Conservation (phyloP, 64 coral and sea anemone genomes). For the Pachyseris speciosa region DNA sequence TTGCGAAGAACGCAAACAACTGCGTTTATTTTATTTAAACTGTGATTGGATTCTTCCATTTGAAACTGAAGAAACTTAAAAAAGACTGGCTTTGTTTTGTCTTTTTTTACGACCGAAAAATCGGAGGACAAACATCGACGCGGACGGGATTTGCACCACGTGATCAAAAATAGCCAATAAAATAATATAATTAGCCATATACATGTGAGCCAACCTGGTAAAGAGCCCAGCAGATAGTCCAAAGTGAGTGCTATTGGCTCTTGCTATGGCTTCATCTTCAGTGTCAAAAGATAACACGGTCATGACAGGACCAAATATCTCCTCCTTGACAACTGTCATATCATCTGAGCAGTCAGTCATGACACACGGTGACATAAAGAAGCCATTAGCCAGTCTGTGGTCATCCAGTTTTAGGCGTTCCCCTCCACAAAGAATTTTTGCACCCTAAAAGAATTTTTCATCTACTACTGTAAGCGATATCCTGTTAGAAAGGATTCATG, state of each 20-base stretch:
- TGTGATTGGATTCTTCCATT: too few species aligned
- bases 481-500: too few species aligned
- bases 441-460: constrained; percentile 57
- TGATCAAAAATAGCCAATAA: too few species aligned
- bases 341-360: constrained; percentile 91
- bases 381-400: constrained; percentile 59
- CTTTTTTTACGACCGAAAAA: too few species aligned
- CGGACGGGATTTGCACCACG: too few species aligned
- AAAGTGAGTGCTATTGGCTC: constrained; percentile 89
- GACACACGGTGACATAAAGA: constrained; percentile 98
- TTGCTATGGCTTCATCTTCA: constrained; percentile 86
- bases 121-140: too few species aligned
- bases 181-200: too few species aligned
- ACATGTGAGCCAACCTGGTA: constrained; percentile 66
- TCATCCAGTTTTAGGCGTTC: constrained; percentile 77
- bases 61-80: too few species aligned
- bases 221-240: constrained; percentile 92
- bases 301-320: constrained; percentile 99
- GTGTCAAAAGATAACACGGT: constrained; percentile 85
- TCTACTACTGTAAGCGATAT: too few species aligned
- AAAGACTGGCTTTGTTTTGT: too few species aligned
- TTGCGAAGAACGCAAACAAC: too few species aligned
- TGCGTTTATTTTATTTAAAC: too few species aligned
- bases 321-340: constrained; percentile 96
- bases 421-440: constrained; percentile 90